phyloP scores from a whole-genome alignment of 2,797 vertebrate species.

The Myripristis jacobus region DNA sequence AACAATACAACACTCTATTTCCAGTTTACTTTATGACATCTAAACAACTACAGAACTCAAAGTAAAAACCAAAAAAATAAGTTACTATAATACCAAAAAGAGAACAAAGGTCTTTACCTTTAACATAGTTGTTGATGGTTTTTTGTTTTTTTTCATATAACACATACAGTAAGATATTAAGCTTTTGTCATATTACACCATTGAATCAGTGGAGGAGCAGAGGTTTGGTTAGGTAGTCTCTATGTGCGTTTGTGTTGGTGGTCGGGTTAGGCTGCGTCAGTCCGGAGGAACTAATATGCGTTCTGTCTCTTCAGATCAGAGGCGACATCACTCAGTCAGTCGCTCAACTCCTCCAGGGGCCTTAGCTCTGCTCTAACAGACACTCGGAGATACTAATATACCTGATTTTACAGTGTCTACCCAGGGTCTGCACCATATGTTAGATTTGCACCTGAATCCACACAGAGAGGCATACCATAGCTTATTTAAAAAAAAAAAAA shows the following conservation, averaged over 20 bases:
- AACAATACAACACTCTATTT: conserved; percentile 66
- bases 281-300: conserved; percentile 50
- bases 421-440: conserved; percentile 26
- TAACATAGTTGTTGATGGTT: conserved; percentile 22
- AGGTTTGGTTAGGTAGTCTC: conserved; percentile 32
- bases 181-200: conserved; percentile 17
- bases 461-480: not conserved
- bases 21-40: conserved; percentile 75
- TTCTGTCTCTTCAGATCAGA: conserved; percentile 62
- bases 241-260: conserved; percentile 43
- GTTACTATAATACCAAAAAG: conserved; percentile 72
- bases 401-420: conserved; percentile 22
- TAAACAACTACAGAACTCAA: conserved; percentile 66
- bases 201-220: conserved; percentile 25
- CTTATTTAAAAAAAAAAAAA: not conserved
- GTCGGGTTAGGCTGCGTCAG: conserved; percentile 36
- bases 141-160: conserved; percentile 37
- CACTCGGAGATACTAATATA: not conserved
- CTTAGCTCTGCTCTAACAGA: conserved; percentile 32
- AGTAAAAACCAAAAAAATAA: conserved; percentile 78
- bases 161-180: conserved; percentile 42
- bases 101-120: conserved; percentile 52
- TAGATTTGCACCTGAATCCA: conserved; percentile 15
- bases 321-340: conserved; percentile 38
- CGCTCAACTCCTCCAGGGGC: conserved; percentile 23